Evolutionary conservation across 2,888 invertebrate species (phyloP).

Genomic region (Diaperis boleti): DNA sequence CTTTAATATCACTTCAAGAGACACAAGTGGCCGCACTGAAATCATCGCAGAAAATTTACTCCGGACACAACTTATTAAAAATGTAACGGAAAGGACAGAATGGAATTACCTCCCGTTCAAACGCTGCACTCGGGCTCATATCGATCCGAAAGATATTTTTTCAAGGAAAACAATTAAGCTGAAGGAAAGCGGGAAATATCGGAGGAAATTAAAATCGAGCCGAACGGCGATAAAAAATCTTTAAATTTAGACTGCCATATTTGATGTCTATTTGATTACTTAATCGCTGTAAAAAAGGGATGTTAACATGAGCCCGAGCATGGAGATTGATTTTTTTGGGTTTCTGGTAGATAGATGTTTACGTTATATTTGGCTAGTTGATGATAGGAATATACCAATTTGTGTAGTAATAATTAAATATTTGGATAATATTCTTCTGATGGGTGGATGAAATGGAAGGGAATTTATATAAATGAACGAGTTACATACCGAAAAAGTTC

Average conservation of each 20-base stretch:
- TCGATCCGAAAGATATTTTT: conserved; percentile 31
- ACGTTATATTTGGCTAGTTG: no score
- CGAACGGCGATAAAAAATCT: conserved; percentile 29
- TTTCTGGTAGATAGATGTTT: not conserved
- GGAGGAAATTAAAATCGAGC: conserved; percentile 33
- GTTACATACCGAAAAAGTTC: not conserved
- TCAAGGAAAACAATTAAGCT: conserved; percentile 39
- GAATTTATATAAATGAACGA: no score
- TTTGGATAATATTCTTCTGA: no score
- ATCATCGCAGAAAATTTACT: conserved; percentile 19
- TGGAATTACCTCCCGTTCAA: conserved; percentile 27
- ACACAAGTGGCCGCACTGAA: conserved; percentile 14
- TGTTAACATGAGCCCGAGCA: conserved; percentile 13
- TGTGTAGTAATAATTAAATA: no score
- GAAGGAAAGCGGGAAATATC: conserved; percentile 38
- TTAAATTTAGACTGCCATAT: conserved; percentile 24
- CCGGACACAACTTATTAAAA: conserved; percentile 18
- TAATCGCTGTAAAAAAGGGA: conserved; percentile 27
- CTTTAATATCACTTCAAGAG: conserved; percentile 21
- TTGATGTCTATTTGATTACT: conserved; percentile 39
- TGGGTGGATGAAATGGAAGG: no score
- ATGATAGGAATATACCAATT: no score
- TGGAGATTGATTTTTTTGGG: conserved; percentile 8
- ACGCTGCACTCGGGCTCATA: conserved; percentile 13
- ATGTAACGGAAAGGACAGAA: conserved; percentile 22